Conservation (phyloP, 2,888 invertebrate species). For the Melangyna quadrimaculata region DNA sequence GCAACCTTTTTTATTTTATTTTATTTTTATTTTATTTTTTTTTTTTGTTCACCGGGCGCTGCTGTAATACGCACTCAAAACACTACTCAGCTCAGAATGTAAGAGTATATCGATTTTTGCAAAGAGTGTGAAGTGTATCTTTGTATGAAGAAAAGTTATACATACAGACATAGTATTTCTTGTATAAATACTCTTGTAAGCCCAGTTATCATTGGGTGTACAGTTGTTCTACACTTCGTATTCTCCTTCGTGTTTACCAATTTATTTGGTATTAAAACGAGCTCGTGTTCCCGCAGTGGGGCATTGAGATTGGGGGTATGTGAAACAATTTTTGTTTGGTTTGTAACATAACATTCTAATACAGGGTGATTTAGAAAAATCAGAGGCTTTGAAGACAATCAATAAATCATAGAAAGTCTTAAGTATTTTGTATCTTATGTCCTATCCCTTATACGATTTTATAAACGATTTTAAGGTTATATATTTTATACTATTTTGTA, state of each 20-base stretch:
- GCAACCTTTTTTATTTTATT: constrained; percentile 53
- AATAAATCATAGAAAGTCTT: no score
- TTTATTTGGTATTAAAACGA: constrained; percentile 53
- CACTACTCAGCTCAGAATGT: neutral
- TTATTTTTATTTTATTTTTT: constrained; percentile 16
- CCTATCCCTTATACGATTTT: no score
- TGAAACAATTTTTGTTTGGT: constrained; percentile 29
- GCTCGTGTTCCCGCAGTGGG: constrained; percentile 31
- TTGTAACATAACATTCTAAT: neutral
- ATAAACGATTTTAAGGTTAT: no score
- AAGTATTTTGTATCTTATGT: no score
- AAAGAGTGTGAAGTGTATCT: neutral
- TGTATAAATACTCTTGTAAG: no score
- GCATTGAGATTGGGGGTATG: constrained; percentile 26
- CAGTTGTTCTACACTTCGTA: neutral
- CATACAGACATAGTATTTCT: no score
- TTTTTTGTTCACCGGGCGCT: constrained; percentile 9
- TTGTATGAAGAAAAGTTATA: constrained; percentile 21
- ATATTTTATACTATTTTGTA: no score
- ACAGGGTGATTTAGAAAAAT: neutral
- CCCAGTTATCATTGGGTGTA: constrained; percentile 4
- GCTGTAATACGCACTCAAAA: constrained; percentile 45
- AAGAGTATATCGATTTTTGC: constrained; percentile 43
- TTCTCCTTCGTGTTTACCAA: constrained; percentile 47
- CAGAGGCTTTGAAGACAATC: no score